These are phyloP conservation scores for Rapana venosa DNA, from an alignment of 2,888 invertebrate species.

Conservation along the genomic window DNA sequence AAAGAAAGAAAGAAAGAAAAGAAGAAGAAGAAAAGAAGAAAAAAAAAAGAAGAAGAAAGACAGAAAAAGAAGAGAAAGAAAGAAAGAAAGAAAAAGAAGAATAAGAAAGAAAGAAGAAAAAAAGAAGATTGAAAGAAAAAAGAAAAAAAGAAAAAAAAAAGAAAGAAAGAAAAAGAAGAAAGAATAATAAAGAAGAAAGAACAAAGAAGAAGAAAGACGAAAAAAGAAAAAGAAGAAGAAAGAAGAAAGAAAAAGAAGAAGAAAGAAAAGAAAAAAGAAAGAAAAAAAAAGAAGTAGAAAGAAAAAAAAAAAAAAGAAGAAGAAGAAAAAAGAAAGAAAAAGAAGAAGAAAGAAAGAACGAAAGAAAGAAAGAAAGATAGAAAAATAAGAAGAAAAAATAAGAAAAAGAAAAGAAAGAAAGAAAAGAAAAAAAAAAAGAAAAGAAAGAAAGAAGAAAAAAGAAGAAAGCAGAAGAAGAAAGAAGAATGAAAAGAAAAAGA, in stretches of 20 bases:
- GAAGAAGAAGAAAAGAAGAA: background rate
- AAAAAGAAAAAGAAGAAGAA: background rate
- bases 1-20: background rate
- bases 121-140: background rate
- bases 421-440: background rate
- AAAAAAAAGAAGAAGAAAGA: background rate
- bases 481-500: constrained; percentile 6
- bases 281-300: background rate
- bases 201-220: background rate
- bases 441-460: background rate
- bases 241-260: background rate
- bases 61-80: background rate
- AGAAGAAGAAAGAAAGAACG: background rate
- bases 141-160: background rate
- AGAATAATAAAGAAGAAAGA: background rate
- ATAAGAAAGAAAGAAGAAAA: background rate
- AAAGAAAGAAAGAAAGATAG: background rate
- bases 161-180: background rate
- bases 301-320: background rate
- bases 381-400: background rate
- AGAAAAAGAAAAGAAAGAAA: too few species aligned
- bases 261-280: background rate
- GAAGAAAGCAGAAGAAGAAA: constrained; percentile 3
- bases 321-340: background rate
- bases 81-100: background rate